Evolutionary conservation across 2,113 vertebrate species (phyloP).

Genomic region (Barnardius zonarius): DNA sequence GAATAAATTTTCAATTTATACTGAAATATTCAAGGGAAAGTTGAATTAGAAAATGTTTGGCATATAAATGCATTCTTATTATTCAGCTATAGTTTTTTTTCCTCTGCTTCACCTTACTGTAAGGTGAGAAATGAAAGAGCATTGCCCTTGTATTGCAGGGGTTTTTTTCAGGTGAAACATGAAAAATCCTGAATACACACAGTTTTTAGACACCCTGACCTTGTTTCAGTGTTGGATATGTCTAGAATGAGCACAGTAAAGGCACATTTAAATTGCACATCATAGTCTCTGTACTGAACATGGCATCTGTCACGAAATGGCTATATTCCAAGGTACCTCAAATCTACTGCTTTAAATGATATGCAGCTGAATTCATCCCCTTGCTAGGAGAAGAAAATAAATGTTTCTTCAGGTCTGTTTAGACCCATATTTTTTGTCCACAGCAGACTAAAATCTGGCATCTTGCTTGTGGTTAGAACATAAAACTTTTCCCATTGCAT

Average conservation of each 20-base stretch:
- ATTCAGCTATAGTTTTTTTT: neutral
- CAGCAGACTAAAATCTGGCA: constrained; percentile 16
- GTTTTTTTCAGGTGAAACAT: neutral
- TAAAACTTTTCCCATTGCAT: constrained; percentile 11
- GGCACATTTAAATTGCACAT: neutral
- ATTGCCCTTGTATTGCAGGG: neutral
- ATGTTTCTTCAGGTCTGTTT: neutral
- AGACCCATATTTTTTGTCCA: neutral
- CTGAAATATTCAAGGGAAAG: neutral
- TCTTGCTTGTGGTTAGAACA: neutral
- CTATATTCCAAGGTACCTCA: neutral
- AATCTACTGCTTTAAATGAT: neutral
- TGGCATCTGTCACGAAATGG: neutral
- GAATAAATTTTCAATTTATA: neutral
- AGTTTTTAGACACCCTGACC: neutral
- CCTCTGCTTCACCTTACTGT: neutral
- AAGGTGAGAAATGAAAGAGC: neutral
- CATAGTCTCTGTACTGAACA: neutral
- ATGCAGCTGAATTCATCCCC: neutral
- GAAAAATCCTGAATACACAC: neutral
- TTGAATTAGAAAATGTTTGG: neutral
- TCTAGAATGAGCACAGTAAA: neutral
- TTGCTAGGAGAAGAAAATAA: neutral
- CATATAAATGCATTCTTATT: neutral
- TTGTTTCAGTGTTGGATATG: neutral